Evolutionary conservation across 2,113 vertebrate species (phyloP).

Genomic region (Grallaria varia): DNA sequence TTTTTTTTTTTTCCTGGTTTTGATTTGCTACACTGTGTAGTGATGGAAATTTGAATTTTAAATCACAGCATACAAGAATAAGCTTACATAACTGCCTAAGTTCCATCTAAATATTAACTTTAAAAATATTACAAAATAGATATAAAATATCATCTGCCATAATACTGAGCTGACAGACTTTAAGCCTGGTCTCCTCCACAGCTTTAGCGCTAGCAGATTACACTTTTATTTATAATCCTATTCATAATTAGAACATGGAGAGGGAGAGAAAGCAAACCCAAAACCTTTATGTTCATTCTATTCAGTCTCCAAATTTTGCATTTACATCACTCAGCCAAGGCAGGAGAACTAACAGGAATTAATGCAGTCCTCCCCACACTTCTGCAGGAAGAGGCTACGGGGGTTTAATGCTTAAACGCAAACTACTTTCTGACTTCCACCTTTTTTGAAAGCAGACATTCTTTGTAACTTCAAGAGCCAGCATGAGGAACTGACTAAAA

Average conservation of each 20-base stretch:
- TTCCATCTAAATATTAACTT: background rate
- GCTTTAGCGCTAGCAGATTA: background rate
- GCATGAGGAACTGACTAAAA: background rate
- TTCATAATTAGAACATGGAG: background rate
- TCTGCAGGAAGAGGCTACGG: background rate
- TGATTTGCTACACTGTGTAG: background rate
- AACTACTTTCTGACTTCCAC: background rate
- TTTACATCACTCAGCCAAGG: background rate
- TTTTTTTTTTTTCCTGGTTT: background rate
- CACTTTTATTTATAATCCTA: slow-evolving; percentile 10
- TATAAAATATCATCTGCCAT: background rate
- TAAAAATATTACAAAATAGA: background rate
- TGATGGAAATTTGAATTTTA: background rate
- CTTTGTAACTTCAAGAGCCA: background rate
- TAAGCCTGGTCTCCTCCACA: background rate
- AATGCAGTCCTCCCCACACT: background rate
- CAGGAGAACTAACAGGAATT: background rate
- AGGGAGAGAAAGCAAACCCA: background rate
- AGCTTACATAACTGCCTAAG: background rate
- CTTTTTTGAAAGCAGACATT: background rate
- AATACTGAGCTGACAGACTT: background rate
- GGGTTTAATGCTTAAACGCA: background rate
- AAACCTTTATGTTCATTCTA: background rate
- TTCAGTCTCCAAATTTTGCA: background rate
- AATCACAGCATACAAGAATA: background rate